These are phyloP conservation scores for Chloromyia formosa DNA, from an alignment of 2,888 invertebrate genomes.

Conservation along the genomic window DNA sequence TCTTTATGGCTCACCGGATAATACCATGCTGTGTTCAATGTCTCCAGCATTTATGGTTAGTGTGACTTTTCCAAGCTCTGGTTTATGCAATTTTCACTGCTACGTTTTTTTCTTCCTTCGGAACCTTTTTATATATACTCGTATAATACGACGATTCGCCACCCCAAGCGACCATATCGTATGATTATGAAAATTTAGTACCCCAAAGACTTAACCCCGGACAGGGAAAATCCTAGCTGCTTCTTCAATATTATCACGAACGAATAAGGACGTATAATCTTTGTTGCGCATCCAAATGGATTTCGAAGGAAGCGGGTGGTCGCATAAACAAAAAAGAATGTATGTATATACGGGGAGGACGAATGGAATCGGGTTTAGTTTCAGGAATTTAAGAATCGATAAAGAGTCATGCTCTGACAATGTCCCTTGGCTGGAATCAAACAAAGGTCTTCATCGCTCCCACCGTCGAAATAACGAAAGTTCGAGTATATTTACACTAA, in stretches of 20 bases:
- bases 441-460: too few species aligned
- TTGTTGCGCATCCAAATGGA: slow-evolving; percentile 44
- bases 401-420: too few species aligned
- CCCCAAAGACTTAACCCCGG: slow-evolving; percentile 21
- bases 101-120: slow-evolving; percentile 10
- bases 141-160: neutral
- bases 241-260: slow-evolving; percentile 31
- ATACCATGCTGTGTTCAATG: slow-evolving; percentile 8
- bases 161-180: slow-evolving; percentile 30
- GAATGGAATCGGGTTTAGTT: neutral
- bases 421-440: too few species aligned
- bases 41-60: slow-evolving; percentile 12
- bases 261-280: slow-evolving; percentile 46
- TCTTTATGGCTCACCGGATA: slow-evolving; percentile 31
- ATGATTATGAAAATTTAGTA: slow-evolving; percentile 49
- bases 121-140: neutral
- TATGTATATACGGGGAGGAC: neutral
- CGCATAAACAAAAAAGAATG: neutral
- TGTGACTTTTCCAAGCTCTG: neutral
- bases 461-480: too few species aligned
- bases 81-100: slow-evolving; percentile 13
- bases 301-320: neutral
- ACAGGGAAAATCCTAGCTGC: slow-evolving; percentile 27
- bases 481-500: too few species aligned
- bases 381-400: neutral